phyloP scores from a whole-genome alignment of 92 coral and sea anemone genomes.

The Paragorgia papillata region DNA sequence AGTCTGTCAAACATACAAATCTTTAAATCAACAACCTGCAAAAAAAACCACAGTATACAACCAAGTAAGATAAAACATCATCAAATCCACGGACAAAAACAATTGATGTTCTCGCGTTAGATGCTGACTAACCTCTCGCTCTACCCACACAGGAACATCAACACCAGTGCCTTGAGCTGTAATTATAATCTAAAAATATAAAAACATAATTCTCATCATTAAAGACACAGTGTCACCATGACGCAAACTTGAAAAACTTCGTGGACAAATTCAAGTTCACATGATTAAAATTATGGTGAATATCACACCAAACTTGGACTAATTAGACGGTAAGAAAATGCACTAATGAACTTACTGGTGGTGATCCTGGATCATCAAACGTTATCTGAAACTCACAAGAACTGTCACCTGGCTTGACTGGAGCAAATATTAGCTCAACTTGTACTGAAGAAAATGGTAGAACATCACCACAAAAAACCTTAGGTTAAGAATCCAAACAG shows the following conservation, averaged over 20 bases:
- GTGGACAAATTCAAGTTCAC: too few species aligned
- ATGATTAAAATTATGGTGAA: too few species aligned
- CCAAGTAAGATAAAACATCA: too few species aligned
- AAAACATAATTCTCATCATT: neutral
- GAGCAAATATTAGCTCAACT: conserved; percentile 82
- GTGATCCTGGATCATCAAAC: conserved; percentile 79
- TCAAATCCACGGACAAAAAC: too few species aligned
- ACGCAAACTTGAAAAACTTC: too few species aligned
- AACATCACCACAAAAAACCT: conserved; percentile 77
- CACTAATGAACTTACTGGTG: conserved; percentile 94
- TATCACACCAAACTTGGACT: neutral
- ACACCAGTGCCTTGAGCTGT: conserved; percentile 88
- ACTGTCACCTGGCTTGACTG: conserved; percentile 81
- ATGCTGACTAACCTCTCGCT: conserved; percentile 68
- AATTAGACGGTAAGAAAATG: neutral
- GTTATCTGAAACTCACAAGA: conserved; percentile 80
- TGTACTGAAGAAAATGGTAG: conserved; percentile 81
- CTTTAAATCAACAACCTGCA: conserved; percentile 82
- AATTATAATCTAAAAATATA: conserved; percentile 67
- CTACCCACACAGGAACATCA: conserved; percentile 99
- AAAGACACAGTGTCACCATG: too few species aligned
- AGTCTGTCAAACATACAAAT: conserved; percentile 95
- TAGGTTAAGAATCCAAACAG: too few species aligned
- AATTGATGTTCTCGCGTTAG: too few species aligned
- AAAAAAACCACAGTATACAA: neutral